Evolutionary conservation across 2,888 invertebrate genomes (phyloP).

Genomic region (Carpatolechia fugitivella): DNA sequence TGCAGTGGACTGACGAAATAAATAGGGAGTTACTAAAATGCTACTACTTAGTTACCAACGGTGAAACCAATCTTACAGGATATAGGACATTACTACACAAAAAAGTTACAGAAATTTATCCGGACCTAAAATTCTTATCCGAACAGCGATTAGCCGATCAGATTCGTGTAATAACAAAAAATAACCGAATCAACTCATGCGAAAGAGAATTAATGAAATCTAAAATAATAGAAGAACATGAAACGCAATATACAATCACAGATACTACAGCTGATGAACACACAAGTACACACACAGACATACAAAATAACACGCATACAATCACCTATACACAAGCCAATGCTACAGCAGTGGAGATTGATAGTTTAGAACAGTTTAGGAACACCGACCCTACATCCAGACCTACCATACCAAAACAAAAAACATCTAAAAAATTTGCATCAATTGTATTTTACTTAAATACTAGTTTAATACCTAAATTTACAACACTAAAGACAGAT

Average conservation of each 20-base stretch:
- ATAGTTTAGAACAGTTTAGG: no score
- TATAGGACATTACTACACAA: slow-evolving; percentile 9
- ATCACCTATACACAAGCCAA: no score
- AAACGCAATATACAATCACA: neutral
- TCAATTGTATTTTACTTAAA: no score
- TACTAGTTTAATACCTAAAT: neutral
- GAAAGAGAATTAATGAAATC: neutral
- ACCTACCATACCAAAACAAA: no score
- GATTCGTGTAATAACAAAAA: slow-evolving; percentile 9
- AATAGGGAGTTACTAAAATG: slow-evolving; percentile 19
- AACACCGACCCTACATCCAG: no score
- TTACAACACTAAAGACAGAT: neutral
- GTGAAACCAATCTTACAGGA: slow-evolving; percentile 12
- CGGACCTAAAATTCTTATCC: slow-evolving; percentile 13
- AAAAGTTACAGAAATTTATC: slow-evolving; percentile 11
- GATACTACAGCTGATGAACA: neutral
- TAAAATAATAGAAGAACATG: neutral
- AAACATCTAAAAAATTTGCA: no score
- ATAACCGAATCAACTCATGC: neutral
- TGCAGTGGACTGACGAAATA: slow-evolving; percentile 18
- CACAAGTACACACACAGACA: neutral
- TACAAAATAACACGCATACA: no score
- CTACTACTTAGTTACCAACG: slow-evolving; percentile 13
- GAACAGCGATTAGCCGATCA: slow-evolving; percentile 19
- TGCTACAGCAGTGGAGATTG: no score